Base-by-base conservation (phyloP, 2,113 vertebrate genomes). In the Atractosteus spatula region DNA sequence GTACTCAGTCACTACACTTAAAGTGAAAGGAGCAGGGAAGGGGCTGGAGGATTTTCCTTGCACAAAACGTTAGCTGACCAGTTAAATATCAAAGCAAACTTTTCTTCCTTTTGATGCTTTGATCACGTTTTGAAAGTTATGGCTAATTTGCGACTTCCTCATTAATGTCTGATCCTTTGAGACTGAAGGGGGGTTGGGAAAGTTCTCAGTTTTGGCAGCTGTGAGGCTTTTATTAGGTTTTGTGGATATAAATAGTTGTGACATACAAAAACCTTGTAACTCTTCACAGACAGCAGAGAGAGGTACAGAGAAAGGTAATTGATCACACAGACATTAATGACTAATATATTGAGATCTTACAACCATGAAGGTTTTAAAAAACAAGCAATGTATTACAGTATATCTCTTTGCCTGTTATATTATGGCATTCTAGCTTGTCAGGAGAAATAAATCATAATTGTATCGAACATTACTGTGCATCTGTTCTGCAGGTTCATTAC, bases 261-360 rank as follows among this genome's bases (percentile, higher is more conserved):
- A 42, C 5, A 8, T 51, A 51, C 47, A 51, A 5, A 10, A 10
- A 51, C 5, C 47, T 51, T 51, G 11, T 41, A 71, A 72, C 79
- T 75, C 79, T 75, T 78, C 80, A 82, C 74, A 84, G 63, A 61
- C 72, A 56, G 55, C n/a, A 71, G 2, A 7, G 47, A 10, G 47
- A 51, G 47, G 47, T 10, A 51, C 8, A 51, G 47, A 51, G 47
- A 51, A 10, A 51, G 47, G 47, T 29, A 29, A 29, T 42, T 57
- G 78, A 78, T 83, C 78, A 84, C 85, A 88, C 80, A 83, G 76
- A 80, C 63, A 78, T 71, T 73, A 77, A 71, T 85, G 79, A 83
- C 76, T 41, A 47, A 42, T 41, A 79, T 85, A 78, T 63, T 80
- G 76, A 86, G 85, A 86, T 75, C 55, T 42, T 41, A 59, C 3